Base-by-base conservation (phyloP, 2,888 invertebrate species). In the Sesia apiformis region DNA sequence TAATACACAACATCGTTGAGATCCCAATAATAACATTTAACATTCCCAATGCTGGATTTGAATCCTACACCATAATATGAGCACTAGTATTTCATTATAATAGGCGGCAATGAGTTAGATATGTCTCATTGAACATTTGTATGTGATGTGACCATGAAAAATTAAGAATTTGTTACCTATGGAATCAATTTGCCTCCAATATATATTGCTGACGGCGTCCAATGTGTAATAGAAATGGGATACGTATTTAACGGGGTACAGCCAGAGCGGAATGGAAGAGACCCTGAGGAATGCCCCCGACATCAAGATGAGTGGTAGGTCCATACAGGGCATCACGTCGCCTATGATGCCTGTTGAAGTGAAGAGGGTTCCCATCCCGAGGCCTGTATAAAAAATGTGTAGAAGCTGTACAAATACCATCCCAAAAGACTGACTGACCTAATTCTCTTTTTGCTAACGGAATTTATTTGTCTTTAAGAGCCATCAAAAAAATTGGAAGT, bases 181-280 rank as follows among this genome's bases (percentile, higher is more conserved):
- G 40, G 63, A 54, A 3, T 80, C 78, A 58, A 91, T 82, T 60
- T 86, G 80, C 8, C 84, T 71, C 90, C 91, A 91, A 61, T 90
- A 88, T 40, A 90, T 74, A 57, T 90, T 90, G 59, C 90, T 89
- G n/a, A 91, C 60, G 0, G 88, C 84, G 54, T 91, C 91, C 79
- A 90, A 84, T 0, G 78, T 67, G 66, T 90, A 91, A 69, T 85
- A 91, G 70, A 91, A 91, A 57, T 91, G 87, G 0, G 91, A 91
- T 39, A 90, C 55, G 64, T 84, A 90, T 64, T 90, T 89, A 40
- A 90, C 56, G 0, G 84, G 84, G 39, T 69, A 63, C 52, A 89
- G 61, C 79, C 88, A 90, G 3, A 60, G 23, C 0, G 90, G 90
- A 5, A 91, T 56, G 0, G 87, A 79, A 0, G 90, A 83, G 52